Base-by-base conservation (phyloP, 2,888 invertebrate genomes). In the Mechanitis messenoides region DNA sequence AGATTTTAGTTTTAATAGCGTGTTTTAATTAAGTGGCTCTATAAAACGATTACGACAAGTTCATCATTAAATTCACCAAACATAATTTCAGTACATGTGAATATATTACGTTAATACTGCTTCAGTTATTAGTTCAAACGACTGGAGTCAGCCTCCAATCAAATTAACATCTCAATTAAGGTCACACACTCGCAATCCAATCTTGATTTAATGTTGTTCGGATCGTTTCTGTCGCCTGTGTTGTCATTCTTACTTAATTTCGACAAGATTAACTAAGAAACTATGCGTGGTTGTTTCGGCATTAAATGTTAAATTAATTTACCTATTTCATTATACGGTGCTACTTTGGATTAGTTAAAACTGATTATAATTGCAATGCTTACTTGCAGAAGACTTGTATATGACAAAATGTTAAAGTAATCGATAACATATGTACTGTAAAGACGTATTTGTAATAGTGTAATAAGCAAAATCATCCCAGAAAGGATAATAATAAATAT, bases 141-240 rank as follows among this genome's bases (percentile, higher is more conserved):
- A 63, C 58, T 59, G 58, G n/a, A 53, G 59, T 61, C 60, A 55
- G 63, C 63, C 66, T 58, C 62, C 66, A 70, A 71, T 72, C 64
- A 64, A 69, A 72, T 72, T 71, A 72, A 65, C 70, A 65, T 68
- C 69, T 64, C 69, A 67, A 68, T 71, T 71, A 70, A 67, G 66
- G 65, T 62, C 65, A 56, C 68, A 67, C 62, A 64, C 67, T 67
- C 61, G 64, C 65, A 66, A 69, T 69, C 66, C 68, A 71, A 69
- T 69, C 67, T 66, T 67, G 64, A 61, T 68, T 67, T 64, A 64
- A 64, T 61, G 64, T 66, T 60, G 57, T 67, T 68, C 63, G 61
- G 65, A 63, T 67, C 66, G 56, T 58, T 61, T 50, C 61, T 57
- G 56, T 59, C 59, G 59, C 62, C 59, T 60, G 64, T 65, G 57